A percentile compares a stretch with the other conserved stretches of the same genome.
Evolutionary conservation across 2,113 vertebrate genomes (phyloP).

Genomic region (Mormoops blainvillei): DNA sequence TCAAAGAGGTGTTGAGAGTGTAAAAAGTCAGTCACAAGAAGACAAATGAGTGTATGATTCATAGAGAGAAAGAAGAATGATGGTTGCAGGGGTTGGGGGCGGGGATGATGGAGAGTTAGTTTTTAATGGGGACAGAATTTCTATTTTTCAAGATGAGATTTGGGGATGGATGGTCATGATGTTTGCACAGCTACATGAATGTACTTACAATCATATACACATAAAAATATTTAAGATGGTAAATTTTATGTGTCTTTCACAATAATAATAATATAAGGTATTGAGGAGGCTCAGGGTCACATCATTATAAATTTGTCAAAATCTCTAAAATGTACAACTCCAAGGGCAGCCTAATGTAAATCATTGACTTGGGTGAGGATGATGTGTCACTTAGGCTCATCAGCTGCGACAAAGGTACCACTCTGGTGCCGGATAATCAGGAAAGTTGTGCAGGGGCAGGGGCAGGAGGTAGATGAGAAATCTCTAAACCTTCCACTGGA

Average conservation of each 20-base stretch:
- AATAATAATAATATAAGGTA: not conserved
- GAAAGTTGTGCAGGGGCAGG: fast-evolving
- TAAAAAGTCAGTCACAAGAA: not conserved
- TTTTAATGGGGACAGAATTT: not conserved
- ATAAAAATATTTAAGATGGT: not conserved
- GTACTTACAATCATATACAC: not conserved
- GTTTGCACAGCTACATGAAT: not conserved
- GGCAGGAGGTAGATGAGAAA: not conserved
- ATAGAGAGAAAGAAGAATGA: not conserved
- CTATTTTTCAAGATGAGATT: not conserved
- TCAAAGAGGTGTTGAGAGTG: not conserved
- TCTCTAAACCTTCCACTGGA: not conserved
- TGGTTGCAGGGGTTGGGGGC: not conserved
- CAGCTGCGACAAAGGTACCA: not conserved
- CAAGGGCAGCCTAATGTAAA: not conserved
- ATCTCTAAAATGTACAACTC: not conserved
- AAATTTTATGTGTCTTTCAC: not conserved
- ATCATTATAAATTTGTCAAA: not conserved
- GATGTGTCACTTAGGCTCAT: fast-evolving
- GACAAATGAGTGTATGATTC: not conserved
- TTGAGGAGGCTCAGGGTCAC: not conserved
- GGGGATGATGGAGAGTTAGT: not conserved
- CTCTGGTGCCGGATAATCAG: not conserved
- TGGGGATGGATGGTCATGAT: not conserved
- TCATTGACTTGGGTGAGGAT: not conserved